Conservation (phyloP, 2,797 vertebrate species). For the Rhabdophis nuchalis region DNA sequence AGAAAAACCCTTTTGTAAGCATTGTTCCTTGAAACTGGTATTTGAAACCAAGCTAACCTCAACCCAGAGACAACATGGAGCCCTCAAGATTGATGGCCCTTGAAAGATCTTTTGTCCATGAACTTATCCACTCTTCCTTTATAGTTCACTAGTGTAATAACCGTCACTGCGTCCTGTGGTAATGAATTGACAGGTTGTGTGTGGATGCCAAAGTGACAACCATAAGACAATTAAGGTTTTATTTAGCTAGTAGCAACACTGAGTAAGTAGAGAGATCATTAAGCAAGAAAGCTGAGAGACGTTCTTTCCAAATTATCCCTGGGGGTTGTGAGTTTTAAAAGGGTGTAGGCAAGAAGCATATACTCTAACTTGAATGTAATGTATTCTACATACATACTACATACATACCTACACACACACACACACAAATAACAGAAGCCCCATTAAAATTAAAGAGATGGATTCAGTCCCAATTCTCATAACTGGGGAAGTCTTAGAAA, state of each 20-base stretch:
- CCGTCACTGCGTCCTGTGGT: neutral
- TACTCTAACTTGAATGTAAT: neutral
- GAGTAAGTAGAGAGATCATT: neutral
- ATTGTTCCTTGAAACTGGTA: neutral
- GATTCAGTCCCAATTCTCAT: neutral
- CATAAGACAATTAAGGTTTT: neutral
- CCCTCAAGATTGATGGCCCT: neutral
- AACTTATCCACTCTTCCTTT: neutral
- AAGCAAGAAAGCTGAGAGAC: neutral
- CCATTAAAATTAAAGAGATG: neutral
- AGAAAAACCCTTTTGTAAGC: neutral
- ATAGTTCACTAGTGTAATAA: neutral
- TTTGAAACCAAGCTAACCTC: neutral
- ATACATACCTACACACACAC: neutral
- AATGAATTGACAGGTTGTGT: neutral
- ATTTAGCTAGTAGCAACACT: neutral
- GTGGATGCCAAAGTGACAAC: neutral
- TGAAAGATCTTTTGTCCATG: neutral
- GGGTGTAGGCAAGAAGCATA: neutral
- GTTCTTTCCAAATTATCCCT: neutral
- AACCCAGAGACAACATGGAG: neutral
- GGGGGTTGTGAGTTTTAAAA: neutral
- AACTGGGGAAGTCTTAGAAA: neutral
- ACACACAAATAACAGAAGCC: neutral
- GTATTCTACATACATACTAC: neutral